Base-by-base conservation (phyloP, 2,797 vertebrate genomes). In the Tiaroga cobitis region DNA sequence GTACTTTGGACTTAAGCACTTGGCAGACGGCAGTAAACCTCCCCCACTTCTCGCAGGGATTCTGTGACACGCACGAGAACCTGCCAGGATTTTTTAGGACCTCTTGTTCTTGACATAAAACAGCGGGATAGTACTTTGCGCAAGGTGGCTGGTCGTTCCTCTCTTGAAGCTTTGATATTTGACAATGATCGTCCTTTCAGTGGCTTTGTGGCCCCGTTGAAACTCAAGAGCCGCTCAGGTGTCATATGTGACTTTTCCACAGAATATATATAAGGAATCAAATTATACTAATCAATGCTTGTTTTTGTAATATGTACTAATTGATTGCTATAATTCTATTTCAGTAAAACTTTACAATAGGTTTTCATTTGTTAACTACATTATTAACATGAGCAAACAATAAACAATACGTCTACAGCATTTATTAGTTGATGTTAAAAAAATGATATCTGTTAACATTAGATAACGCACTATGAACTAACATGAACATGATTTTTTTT, bases 1-100 rank as follows among this genome's bases (percentile, higher is more conserved):
- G 83, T 88, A 87, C 87, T 90, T 84, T 84, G 81, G 85, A 87
- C 84, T 82, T 41, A 61, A 86, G 63, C n/a, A 24, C 81, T 87
- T 87, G 87, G 86, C 87, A 88, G 63, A 51, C n/a, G n/a, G 67
- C 63, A 15, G 56, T 32, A 41, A 65, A 43, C 70, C 70, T 83
- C 72, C 74, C 80, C 68, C 46, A 69, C 39, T 86, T 51, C 70
- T 83, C 43, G 29, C 18, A 85, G 75, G 84, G 61, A 85, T 81
- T 77, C 39, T 77, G 84, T 86, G 87, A 80, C 81, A 80, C 32
- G 2, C 80, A 82, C 56, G 43, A 84, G 39, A 84, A 67, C 88
- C 65, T 87, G 77, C 78, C 84, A 82, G 46, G 69, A 77, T 54
- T 83, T 49, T 70, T 63, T 7, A 70, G 29, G 69, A 83, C 70